These are phyloP conservation scores for Macrochelys suwanniensis DNA, from an alignment of 2,797 vertebrate genomes.

Conservation along the genomic window DNA sequence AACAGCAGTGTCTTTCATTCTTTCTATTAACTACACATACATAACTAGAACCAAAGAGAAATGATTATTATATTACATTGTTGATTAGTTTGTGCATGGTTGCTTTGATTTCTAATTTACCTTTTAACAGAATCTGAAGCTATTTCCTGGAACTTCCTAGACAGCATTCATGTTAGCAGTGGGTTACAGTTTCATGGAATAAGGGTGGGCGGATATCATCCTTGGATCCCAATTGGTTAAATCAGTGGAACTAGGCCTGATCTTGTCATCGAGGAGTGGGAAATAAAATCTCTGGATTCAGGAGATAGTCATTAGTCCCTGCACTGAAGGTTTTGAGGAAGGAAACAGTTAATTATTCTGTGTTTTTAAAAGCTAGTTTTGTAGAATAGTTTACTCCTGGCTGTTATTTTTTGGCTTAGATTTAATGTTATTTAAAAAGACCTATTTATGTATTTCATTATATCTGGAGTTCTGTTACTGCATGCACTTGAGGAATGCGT, in stretches of 20 bases:
- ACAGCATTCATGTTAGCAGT: background rate
- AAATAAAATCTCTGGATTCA: background rate
- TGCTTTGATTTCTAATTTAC: slow-evolving; percentile 49
- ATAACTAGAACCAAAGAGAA: slow-evolving; percentile 43
- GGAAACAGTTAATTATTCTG: background rate
- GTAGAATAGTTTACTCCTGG: background rate
- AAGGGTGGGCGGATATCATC: background rate
- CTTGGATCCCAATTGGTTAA: background rate
- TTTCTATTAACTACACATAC: slow-evolving; percentile 49
- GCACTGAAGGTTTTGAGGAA: background rate
- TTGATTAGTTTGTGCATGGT: slow-evolving; percentile 53
- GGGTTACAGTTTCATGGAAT: background rate
- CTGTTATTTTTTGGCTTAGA: background rate
- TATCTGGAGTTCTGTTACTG: background rate
- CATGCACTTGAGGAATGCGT: background rate
- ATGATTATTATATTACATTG: slow-evolving; percentile 58
- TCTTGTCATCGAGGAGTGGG: background rate
- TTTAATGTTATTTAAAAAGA: background rate
- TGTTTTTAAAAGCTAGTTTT: background rate
- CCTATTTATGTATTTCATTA: background rate
- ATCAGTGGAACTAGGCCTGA: background rate
- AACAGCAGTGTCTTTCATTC: background rate
- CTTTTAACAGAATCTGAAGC: slow-evolving; percentile 52
- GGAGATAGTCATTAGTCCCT: background rate
- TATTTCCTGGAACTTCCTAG: background rate